Evolutionary conservation across 2,888 invertebrate species (phyloP).

Genomic region (Biston stratarius): DNA sequence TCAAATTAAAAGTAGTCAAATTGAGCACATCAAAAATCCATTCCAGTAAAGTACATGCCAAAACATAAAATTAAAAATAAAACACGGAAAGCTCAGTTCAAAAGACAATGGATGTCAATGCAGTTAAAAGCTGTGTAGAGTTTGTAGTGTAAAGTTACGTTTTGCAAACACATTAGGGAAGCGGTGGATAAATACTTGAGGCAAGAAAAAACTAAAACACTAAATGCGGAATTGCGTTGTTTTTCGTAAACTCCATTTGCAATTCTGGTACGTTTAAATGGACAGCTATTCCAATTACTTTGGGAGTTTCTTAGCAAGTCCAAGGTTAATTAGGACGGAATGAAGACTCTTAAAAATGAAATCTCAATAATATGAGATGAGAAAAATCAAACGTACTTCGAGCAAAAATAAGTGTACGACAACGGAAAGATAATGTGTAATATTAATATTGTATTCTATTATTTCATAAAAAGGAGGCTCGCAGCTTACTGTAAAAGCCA

Average conservation of each 20-base stretch:
- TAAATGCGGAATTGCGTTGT: constrained; percentile 1
- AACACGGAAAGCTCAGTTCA: constrained; percentile 57
- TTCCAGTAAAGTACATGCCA: constrained; percentile 13
- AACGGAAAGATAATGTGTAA: neutral
- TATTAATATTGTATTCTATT: neutral
- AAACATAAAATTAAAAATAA: constrained; percentile 33
- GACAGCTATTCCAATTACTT: neutral
- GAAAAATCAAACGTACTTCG: too few species aligned
- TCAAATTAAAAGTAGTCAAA: neutral
- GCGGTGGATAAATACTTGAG: constrained; percentile 34
- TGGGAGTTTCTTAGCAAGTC: neutral
- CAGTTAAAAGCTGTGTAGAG: constrained; percentile 25
- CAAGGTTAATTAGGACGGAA: neutral
- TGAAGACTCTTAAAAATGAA: too few species aligned
- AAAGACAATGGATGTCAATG: constrained; percentile 80
- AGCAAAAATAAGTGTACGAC: neutral
- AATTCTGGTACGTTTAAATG: neutral
- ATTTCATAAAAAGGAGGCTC: neutral
- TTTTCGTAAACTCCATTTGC: neutral
- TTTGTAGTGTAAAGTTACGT: constrained; percentile 32
- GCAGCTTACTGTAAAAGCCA: neutral
- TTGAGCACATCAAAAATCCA: neutral
- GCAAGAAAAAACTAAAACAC: constrained; percentile 5
- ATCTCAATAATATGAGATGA: too few species aligned
- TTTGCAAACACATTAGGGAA: constrained; percentile 38